Evolutionary conservation across 2,797 vertebrate species (phyloP), one percentile per base, ranked within the genome.

Genomic region (Sebastes hopkinsi): DNA sequence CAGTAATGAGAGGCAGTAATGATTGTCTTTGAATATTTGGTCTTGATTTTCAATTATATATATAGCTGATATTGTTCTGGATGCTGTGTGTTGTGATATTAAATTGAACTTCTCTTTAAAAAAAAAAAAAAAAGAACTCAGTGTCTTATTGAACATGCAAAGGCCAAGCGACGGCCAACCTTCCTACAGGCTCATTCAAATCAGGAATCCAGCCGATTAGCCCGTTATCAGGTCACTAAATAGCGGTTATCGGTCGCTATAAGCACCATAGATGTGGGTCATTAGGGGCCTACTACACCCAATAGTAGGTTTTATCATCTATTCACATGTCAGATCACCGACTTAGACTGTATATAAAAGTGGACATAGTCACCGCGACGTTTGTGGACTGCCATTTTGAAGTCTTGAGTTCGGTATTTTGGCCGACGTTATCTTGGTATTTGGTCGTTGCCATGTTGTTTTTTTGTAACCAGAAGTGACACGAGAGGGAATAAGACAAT

Each of bases 41-140:
- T 82, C 58, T 88, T 92, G 88, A 94, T 94, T 93, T 93, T 91
- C 88, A 90, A 89, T 90, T 88, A 87, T 88, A 87, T 88, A 78
- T 82, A 87, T 81, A 4, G 68, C 64, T 83, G 73, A 89, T 91
- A 80, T 88, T 89, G 87, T 87, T 77, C 52, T 82, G 70, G 67
- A 77, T 83, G 75, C 78, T 78, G 79, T 67, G 56, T 36, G 13
- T 71, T 72, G 78, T 80, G 75, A 68, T 83, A 83, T 90, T 88
- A 87, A 91, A 89, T 84, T 89, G 66, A 79, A 80, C 81, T 73
- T 74, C 56, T 84, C 59, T 2, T 3, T 36, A 83, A 61, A 56
- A 25, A 25, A 7, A 25, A 56, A 16, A 16, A 5, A 64, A 76
- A 84, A 67, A 42, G 58, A 71, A 54, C 76, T 50, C 42, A 42